Conservation (phyloP, 1,140 invertebrate genomes). For the Andrena cerasifolii region DNA sequence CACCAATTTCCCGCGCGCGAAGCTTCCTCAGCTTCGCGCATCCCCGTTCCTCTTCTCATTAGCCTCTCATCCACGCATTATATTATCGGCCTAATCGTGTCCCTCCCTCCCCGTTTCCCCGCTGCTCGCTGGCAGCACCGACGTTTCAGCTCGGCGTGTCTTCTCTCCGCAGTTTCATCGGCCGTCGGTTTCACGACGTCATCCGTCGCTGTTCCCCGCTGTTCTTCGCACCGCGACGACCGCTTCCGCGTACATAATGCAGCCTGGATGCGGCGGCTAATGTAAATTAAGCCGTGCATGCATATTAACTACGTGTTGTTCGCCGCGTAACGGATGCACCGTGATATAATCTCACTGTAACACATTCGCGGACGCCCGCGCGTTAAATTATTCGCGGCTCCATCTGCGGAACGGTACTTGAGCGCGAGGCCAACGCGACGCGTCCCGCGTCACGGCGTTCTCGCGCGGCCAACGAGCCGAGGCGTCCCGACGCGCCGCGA, state of each 20-base stretch:
- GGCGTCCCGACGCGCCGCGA: constrained; percentile 38
- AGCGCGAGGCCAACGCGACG: constrained; percentile 14
- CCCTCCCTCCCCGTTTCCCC: neutral
- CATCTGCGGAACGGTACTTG: constrained; percentile 57
- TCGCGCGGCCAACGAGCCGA: constrained; percentile 28
- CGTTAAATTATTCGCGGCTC: constrained; percentile 65
- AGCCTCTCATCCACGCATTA: constrained; percentile 44
- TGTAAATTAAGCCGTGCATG: constrained; percentile 76
- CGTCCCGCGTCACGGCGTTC: constrained; percentile 2
- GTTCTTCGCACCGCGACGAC: constrained; percentile 13
- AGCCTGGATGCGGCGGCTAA: constrained; percentile 54
- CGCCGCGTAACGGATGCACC: constrained; percentile 67
- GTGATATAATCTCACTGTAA: constrained; percentile 71
- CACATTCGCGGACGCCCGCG: constrained; percentile 62
- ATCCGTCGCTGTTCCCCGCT: neutral
- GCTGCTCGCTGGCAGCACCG: constrained; percentile 3
- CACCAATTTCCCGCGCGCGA: constrained; percentile 40
- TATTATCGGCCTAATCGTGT: constrained; percentile 24
- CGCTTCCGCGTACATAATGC: constrained; percentile 68
- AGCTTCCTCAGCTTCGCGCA: constrained; percentile 30
- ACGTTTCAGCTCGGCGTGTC: constrained; percentile 1
- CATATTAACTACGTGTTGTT: constrained; percentile 75
- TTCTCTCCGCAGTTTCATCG: neutral
- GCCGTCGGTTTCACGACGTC: constrained; percentile 13
- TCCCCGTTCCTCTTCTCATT: constrained; percentile 30